Evolutionary conservation across 2,113 vertebrate genomes (phyloP).

Genomic region (Ranitomeya variabilis): DNA sequence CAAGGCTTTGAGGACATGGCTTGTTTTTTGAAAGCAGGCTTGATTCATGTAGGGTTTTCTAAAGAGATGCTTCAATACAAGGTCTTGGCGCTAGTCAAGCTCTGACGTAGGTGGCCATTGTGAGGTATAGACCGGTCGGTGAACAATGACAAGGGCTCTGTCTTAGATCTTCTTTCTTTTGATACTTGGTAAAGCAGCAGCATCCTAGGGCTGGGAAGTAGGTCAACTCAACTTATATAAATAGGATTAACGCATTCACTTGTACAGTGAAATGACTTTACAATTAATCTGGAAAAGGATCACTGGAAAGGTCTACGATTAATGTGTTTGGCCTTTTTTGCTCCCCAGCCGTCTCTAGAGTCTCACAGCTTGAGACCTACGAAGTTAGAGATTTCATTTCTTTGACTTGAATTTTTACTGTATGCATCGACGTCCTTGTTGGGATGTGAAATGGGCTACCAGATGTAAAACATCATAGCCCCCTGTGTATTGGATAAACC

Average conservation of each 20-base stretch:
- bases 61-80: constrained; percentile 19
- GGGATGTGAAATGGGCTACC: not conserved
- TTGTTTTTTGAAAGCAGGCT: constrained; percentile 51
- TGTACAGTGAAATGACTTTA: constrained; percentile 23
- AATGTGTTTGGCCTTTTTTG: not conserved
- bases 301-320: constrained; percentile 1
- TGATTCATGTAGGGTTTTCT: constrained; percentile 62
- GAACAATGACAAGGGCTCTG: constrained; percentile 22
- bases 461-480: not conserved
- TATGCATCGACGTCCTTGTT: not conserved
- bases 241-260: constrained; percentile 19
- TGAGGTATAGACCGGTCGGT: not conserved
- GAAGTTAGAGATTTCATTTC: not conserved
- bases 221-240: constrained; percentile 41
- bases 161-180: constrained; percentile 9
- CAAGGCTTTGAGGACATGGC: constrained; percentile 70
- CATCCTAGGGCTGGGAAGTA: constrained; percentile 42
- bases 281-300: constrained; percentile 18
- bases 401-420: not conserved
- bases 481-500: not conserved
- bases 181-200: constrained; percentile 19
- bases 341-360: not conserved
- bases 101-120: constrained; percentile 45
- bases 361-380: not conserved
- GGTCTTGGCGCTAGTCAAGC: constrained; percentile 13